Base-by-base conservation (phyloP, 1,140 invertebrate species). In the Drosophila bifasciata region DNA sequence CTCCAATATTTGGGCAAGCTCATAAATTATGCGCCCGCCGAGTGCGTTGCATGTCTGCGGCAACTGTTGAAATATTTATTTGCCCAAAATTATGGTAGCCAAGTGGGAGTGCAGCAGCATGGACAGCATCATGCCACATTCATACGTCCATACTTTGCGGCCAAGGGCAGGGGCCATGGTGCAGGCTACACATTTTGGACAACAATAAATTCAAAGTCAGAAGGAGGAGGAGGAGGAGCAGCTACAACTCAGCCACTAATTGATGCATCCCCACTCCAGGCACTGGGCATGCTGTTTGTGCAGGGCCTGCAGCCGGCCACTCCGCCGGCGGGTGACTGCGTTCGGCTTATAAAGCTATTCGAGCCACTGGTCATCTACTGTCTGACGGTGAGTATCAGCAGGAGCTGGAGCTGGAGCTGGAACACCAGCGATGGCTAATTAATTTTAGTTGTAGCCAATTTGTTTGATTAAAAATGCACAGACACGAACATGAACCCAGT, bases 341-440 rank as follows among this genome's bases (percentile, higher is more conserved):
- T 51, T n/a, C 80, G 77, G 72, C 83, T 90, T 76, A 97, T 98
- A 64, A 94, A 96, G 71, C 93, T 97, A 39, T 97, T 98, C 92
- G 96, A 98, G 90, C 95, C 96, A 1, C 94, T 97, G 92, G 96
- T 98, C n/a, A 97, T 97, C 64, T 96, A 96, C 90, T 95, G 95
- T 44, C 91, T 96, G 71, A 95, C 94, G 92, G 94, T 94, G 92
- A 90, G 81, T 90, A 21, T 61, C 32, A 36, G 3, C 32, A 36
- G 28, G 8, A 32, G 9, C 28, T 9, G 28, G 28, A 32, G 28
- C 51, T 13, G 13, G 16, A 39, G 43, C 28, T 32, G n/a, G n/a
- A n/a, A n/a, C n/a, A n/a, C n/a, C 44, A 59, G 58, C 58, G 32
- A 68, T 64, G 48, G 66, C 72, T 89, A 80, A 89, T 89, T 89